phyloP scores from a whole-genome alignment of 2,113 vertebrate species.

The Rostratula benghalensis region DNA sequence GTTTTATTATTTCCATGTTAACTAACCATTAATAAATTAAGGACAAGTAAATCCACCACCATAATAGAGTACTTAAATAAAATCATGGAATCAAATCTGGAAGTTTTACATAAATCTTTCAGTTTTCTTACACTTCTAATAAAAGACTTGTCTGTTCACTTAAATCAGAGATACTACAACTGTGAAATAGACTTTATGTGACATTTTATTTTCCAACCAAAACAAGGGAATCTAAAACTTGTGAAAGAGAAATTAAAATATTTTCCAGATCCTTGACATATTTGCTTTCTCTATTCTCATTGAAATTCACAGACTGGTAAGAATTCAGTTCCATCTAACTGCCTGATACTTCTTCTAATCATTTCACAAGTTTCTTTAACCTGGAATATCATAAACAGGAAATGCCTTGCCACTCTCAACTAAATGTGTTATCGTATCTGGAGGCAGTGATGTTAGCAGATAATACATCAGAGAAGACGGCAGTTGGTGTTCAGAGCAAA shows the following conservation, averaged over 20 bases:
- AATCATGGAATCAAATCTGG: background rate
- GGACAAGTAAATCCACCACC: background rate
- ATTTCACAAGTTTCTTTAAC: conserved; percentile 42
- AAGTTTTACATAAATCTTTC: background rate
- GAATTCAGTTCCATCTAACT: background rate
- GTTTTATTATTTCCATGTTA: background rate
- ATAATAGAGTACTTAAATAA: background rate
- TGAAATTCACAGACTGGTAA: background rate
- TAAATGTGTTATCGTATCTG: conserved; percentile 10
- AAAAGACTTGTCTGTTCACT: background rate
- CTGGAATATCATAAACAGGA: conserved; percentile 49
- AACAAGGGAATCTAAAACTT: background rate
- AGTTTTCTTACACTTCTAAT: background rate
- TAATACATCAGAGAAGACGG: conserved; percentile 60
- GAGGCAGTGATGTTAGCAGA: conserved; percentile 39
- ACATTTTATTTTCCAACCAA: background rate
- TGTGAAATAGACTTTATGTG: background rate
- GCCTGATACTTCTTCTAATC: background rate
- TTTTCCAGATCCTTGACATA: background rate
- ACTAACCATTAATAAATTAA: background rate
- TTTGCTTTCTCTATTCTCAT: background rate
- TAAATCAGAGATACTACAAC: background rate
- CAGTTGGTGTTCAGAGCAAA: conserved; percentile 60
- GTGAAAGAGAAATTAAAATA: background rate
- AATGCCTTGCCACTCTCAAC: conserved; percentile 39